phyloP scores from a whole-genome alignment of 2,888 invertebrate genomes.

The Eudasyphora cyanicolor region DNA sequence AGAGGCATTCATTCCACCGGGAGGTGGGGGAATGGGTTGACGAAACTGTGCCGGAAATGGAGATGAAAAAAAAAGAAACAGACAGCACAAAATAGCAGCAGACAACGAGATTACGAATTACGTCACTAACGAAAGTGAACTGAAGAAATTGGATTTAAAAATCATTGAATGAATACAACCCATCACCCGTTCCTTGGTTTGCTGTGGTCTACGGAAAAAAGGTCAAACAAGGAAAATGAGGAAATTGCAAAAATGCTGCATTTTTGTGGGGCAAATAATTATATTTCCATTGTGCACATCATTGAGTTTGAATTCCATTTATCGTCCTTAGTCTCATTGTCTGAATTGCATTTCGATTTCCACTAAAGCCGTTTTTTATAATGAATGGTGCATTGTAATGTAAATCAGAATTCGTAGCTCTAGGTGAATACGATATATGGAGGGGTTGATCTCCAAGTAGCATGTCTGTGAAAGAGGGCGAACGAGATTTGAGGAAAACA shows the following conservation, averaged over 20 bases:
- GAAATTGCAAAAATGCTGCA: constrained; percentile 4
- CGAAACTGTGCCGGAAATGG: neutral
- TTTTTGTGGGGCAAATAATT: constrained; percentile 13
- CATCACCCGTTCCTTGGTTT: neutral
- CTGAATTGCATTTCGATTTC: neutral
- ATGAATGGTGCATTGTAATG: neutral
- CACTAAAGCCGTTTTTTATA: neutral
- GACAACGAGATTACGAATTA: neutral
- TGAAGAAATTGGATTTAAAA: constrained; percentile 5
- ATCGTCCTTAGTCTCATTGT: neutral
- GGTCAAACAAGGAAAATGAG: neutral
- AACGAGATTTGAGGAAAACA: no score
- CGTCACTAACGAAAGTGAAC: constrained; percentile 29
- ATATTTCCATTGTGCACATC: neutral
- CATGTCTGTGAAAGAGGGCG: no score
- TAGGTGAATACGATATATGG: no score
- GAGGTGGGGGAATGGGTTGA: neutral
- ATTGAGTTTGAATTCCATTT: neutral
- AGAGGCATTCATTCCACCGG: neutral
- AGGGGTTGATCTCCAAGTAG: no score
- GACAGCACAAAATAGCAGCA: no score
- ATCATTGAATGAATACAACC: neutral
- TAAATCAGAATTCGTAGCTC: no score
- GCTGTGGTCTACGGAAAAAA: neutral
- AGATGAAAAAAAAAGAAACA: neutral